Evolutionary conservation across 2,113 vertebrate genomes (phyloP).

Genomic region (Rattus norvegicus): GRCr8 NC_086024.1:35000501-35001000

Average conservation of each 20-base stretch:
- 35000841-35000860: neutral
- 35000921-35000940: neutral
- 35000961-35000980: conserved; percentile 3
- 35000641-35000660: neutral
- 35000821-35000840: accelerated
- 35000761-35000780: neutral
- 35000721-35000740: neutral
- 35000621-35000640: neutral
- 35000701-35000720: neutral
- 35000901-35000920: neutral
- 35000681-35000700: accelerated
- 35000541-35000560: neutral
- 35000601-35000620: neutral
- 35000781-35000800: accelerated
- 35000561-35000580: neutral
- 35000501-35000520: neutral
- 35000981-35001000: neutral
- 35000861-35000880: neutral
- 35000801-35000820: neutral
- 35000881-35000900: neutral
- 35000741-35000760: neutral
- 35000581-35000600: neutral
- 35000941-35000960: neutral
- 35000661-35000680: neutral
- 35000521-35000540: neutral